A percentile compares a stretch with the other conserved stretches of the same genome.
Evolutionary conservation across 2,888 invertebrate species (phyloP).

Genomic region (Idaea biselata): DNA sequence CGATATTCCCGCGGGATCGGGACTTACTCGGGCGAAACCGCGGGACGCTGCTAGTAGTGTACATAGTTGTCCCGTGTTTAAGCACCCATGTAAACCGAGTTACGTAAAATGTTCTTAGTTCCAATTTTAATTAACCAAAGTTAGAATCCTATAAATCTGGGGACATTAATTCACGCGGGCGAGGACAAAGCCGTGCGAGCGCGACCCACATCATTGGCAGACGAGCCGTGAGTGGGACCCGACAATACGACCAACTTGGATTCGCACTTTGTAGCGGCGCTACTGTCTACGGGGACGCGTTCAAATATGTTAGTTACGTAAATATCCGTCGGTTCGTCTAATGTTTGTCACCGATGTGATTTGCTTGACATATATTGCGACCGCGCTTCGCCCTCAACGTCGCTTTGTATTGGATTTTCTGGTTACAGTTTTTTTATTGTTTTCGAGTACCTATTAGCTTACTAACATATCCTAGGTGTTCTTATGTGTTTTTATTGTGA

Average conservation of each 20-base stretch:
- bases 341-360: not conserved
- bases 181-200: slow-evolving; percentile 23
- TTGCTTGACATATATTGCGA: slow-evolving; percentile 29
- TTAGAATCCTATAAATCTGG: slow-evolving; percentile 10
- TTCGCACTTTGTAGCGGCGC: not conserved
- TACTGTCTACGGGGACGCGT: not conserved
- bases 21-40: too few relatives aligned
- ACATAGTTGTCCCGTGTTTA: slow-evolving; percentile 5
- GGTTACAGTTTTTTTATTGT: not conserved
- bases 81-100: slow-evolving; percentile 10
- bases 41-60: too few relatives aligned
- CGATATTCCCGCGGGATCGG: too few relatives aligned
- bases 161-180: not conserved
- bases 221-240: slow-evolving; percentile 20
- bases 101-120: slow-evolving; percentile 6
- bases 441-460: not conserved
- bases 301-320: not conserved
- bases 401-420: slow-evolving; percentile 5
- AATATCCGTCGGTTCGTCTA: not conserved
- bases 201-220: slow-evolving; percentile 33
- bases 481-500: too few relatives aligned
- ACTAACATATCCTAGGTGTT: too few relatives aligned
- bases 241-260: slow-evolving; percentile 8
- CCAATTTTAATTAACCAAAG: slow-evolving; percentile 12
- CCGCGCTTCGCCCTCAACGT: slow-evolving; percentile 26